Evolutionary conservation across 2,888 invertebrate genomes (phyloP), one percentile per base, ranked within the genome.

Genomic region (Nudaria mundana): DNA sequence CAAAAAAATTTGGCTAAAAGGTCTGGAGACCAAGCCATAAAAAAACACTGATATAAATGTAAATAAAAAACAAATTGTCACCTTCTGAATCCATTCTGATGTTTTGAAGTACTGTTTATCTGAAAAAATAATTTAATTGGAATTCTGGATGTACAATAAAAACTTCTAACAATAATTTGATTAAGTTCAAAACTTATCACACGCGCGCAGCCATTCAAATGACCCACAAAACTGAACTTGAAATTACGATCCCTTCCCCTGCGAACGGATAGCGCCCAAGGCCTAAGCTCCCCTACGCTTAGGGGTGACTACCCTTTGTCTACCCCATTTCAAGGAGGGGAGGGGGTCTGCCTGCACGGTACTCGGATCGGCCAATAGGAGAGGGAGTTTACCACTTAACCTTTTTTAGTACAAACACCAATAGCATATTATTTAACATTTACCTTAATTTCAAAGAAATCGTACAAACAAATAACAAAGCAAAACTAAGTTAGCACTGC

Each of bases 241-340:
- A 75, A 80, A 74, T 70, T 72, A 68, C 73, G 68, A 71, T 73
- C 72, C 76, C 72, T 73, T 75, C 78, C 76, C 80, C 76, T 76
- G 69, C 76, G 77, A 69, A 76, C 73, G 69, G 61, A 68, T 68
- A 71, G 76, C 78, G 78, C 80, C 79, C 78, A 76, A 76, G 79
- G 80, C 77, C 72, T 75, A 68, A 64, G 72, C 78, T 78, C 84
- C 85, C 85, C 85, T 85, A 76, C 67, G 82, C 65, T 72, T 75
- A 76, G 79, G 87, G 86, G 85, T 77, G 82, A 80, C 79, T 84
- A 84, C 87, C 86, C 86, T 86, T 85, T 87, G 87, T 82, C 80
- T 81, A 72, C 82, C 81, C 77, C 81, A 82, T 84, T 74, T 79
- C 78, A 64, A 65, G 62, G 72, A 79, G 76, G 84, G 84, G 85